Base-by-base conservation (phyloP, 2,797 vertebrate species). In the Arnoldichthys spilopterus region DNA sequence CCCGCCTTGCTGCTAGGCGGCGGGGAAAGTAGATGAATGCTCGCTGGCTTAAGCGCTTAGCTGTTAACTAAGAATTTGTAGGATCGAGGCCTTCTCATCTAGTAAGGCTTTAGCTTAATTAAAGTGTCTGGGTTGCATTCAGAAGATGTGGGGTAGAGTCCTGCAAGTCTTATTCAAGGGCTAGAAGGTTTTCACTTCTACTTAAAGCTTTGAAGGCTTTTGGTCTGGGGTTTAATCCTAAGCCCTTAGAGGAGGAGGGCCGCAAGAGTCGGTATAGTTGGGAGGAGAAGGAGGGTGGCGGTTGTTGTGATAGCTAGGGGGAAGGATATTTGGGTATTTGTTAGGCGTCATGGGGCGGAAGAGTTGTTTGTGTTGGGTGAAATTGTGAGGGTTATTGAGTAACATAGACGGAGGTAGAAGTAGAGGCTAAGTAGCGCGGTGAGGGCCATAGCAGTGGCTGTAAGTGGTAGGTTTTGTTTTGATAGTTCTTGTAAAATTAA, bases 21-120 rank as follows among this genome's bases (percentile, higher is more conserved):
- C 76, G 85, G 88, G 86, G 86, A 78, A 81, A 5, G 16, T 90
- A 87, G 88, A 72, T 34, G 43, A 53, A 90, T 75, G 90, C 87
- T 84, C 79, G 70, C 37, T 86, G 87, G 90, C 7, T 91, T 40
- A 82, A 2, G 87, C 80, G 58, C 66, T 86, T 89, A 91, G 87
- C 88, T 91, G 89, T 91, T 91, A 90, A 91, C 85, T 90, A 91
- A 86, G 81, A 84, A 0, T 56, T 89, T 87, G 85, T 71, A 82
- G 87, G 88, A 88, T 90, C 87, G 75, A 91, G 84, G 89, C 90
- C 89, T 85, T 15, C 85, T 61, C 58, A 12, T 85, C 88, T 89
- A 91, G 86, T 0, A 84, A 85, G 79, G 86, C 77, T 79, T 91
- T 91, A 90, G 88, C 87, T 90, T 92, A 92, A 91, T 90, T 77